phyloP scores from a whole-genome alignment of 2,113 vertebrate genomes.

The Pampusana beccarii region DNA sequence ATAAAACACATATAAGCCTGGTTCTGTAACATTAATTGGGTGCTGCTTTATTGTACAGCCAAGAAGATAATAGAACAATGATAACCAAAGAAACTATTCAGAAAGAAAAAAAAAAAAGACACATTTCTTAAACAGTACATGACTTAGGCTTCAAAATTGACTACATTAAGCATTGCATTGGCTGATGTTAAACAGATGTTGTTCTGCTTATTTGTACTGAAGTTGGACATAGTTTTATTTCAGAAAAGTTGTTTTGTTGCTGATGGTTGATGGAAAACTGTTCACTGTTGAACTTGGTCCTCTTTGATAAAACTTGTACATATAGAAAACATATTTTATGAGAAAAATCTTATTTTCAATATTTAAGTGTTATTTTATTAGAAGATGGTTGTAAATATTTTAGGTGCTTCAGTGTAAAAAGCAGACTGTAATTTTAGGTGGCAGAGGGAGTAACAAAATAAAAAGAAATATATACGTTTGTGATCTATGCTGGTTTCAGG shows the following conservation, averaged over 20 bases:
- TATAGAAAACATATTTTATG: constrained; percentile 84
- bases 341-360: constrained; percentile 82
- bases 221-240: constrained; percentile 41
- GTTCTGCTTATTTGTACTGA: constrained; percentile 67
- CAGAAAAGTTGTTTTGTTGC: constrained; percentile 44
- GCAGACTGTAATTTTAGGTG: constrained; percentile 74
- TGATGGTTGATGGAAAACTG: constrained; percentile 62
- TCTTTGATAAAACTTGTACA: constrained; percentile 79
- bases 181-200: constrained; percentile 46
- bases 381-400: constrained; percentile 85
- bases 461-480: constrained; percentile 54
- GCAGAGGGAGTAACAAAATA: constrained; percentile 73
- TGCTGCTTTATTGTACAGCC: constrained; percentile 49
- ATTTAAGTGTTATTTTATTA: constrained; percentile 87
- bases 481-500: constrained; percentile 73
- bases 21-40: constrained; percentile 37
- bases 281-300: constrained; percentile 69
- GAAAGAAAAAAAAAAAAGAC: constrained; percentile 59
- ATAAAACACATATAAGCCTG: constrained; percentile 18
- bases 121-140: constrained; percentile 45
- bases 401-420: constrained; percentile 80
- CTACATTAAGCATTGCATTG: constrained; percentile 57
- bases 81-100: constrained; percentile 52
- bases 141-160: constrained; percentile 32
- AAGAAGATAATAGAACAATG: not conserved